Conservation (phyloP, 2,113 vertebrate genomes). For the Sialia sialis region DNA sequence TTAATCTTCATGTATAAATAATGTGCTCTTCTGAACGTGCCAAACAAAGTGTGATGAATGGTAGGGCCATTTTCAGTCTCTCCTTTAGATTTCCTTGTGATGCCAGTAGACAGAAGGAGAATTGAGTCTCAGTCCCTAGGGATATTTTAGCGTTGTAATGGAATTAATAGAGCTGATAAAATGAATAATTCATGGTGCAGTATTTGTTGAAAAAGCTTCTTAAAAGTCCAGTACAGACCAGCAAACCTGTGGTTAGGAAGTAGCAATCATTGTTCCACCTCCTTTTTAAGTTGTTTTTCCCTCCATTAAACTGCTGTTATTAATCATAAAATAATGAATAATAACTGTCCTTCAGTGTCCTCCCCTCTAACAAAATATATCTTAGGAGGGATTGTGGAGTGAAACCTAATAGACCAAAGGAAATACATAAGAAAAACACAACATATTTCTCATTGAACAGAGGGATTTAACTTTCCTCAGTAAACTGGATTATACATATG, state of each 20-base stretch:
- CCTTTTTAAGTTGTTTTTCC: neutral
- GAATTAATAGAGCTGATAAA: conserved; percentile 52
- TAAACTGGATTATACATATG: neutral
- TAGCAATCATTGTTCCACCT: neutral
- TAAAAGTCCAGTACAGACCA: neutral
- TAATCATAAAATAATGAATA: neutral
- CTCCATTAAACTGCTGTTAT: neutral
- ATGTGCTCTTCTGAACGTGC: conserved; percentile 10
- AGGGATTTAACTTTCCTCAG: neutral
- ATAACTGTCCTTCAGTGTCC: neutral
- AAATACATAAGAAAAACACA: neutral
- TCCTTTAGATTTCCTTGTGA: conserved; percentile 39
- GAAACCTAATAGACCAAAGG: neutral
- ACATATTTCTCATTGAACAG: neutral
- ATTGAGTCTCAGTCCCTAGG: neutral
- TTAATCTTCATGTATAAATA: conserved; percentile 42
- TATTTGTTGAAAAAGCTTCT: neutral
- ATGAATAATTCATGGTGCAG: conserved; percentile 6
- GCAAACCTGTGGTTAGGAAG: neutral
- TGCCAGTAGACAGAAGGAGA: conserved; percentile 5
- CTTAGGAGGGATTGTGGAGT: neutral
- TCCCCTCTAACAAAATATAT: neutral
- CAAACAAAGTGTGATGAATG: conserved; percentile 1
- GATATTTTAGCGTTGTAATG: neutral
- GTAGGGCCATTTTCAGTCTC: neutral